Evolutionary conservation across 2,888 invertebrate genomes (phyloP).

Genomic region (Papilio elwesi): DNA sequence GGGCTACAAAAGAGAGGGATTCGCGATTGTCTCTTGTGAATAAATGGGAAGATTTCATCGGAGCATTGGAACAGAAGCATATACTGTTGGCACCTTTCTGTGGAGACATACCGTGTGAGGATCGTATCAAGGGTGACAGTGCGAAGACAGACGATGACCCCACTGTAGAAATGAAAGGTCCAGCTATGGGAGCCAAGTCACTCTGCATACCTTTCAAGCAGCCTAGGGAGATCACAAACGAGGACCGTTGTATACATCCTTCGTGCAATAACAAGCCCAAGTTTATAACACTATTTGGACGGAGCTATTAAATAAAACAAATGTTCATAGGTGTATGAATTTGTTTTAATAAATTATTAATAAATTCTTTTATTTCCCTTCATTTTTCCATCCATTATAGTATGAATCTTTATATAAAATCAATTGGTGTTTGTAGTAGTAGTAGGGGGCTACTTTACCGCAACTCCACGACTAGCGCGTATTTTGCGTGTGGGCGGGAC

Average conservation of each 20-base stretch:
- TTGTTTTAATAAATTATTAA: slow-evolving; percentile 44
- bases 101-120: slow-evolving; percentile 94
- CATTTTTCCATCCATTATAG: neutral
- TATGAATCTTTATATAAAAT: neutral
- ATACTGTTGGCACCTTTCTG: slow-evolving; percentile 98
- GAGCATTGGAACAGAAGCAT: slow-evolving; percentile 92
- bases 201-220: slow-evolving; percentile 99
- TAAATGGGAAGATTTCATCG: slow-evolving; percentile 92
- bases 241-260: slow-evolving; percentile 94
- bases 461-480: too few relatives aligned
- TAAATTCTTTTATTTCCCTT: slow-evolving; percentile 48
- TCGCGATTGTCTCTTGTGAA: slow-evolving; percentile 88
- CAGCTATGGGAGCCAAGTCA: slow-evolving; percentile 99
- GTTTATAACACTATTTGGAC: slow-evolving; percentile 96
- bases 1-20: slow-evolving; percentile 91
- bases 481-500: too few relatives aligned
- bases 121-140: slow-evolving; percentile 97
- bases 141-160: slow-evolving; percentile 87
- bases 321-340: slow-evolving; percentile 3
- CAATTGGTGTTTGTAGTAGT: too few relatives aligned
- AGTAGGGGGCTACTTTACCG: too few relatives aligned
- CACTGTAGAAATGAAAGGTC: slow-evolving; percentile 89
- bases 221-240: slow-evolving; percentile 85
- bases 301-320: slow-evolving; percentile 88
- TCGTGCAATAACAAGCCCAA: slow-evolving; percentile 91